A percentile compares a stretch with the other conserved stretches of the same genome.
Conservation (phyloP, 2,113 vertebrate species). For the Tachysurus fulvidraco region DNA sequence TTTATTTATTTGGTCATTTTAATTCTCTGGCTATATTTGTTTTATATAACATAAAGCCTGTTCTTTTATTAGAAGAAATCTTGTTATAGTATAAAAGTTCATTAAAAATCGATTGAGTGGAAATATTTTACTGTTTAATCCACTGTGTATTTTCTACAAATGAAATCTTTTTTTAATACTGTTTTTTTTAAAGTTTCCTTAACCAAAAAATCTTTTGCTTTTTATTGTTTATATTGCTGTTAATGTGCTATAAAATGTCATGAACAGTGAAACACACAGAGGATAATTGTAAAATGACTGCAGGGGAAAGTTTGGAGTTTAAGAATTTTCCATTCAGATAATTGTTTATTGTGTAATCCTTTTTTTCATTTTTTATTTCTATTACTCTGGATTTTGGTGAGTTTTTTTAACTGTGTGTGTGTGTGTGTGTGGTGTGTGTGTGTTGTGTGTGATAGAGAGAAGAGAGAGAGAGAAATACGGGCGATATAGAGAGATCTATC, state of each 20-base stretch:
- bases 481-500: too few species aligned
- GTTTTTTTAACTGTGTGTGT: constrained; percentile 3
- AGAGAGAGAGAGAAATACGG: neutral
- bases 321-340: neutral
- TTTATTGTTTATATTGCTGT: neutral
- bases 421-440: neutral
- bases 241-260: neutral
- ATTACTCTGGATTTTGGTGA: neutral
- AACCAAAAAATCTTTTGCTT: neutral
- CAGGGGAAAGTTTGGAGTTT: neutral
- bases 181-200: neutral
- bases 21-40: neutral
- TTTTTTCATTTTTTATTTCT: neutral
- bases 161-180: neutral
- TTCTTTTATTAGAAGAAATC: neutral
- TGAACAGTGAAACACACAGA: neutral
- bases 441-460: neutral
- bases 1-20: neutral
- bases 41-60: neutral
- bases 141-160: neutral
- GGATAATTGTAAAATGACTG: neutral
- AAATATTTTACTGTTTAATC: neutral
- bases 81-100: too few species aligned
- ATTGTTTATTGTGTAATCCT: neutral
- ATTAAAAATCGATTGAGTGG: neutral